Percentiles rank a stretch among this genome's conserved stretches.
phyloP scores from a whole-genome alignment of 2,113 vertebrate genomes.

The Takifugu bimaculatus region DNA sequence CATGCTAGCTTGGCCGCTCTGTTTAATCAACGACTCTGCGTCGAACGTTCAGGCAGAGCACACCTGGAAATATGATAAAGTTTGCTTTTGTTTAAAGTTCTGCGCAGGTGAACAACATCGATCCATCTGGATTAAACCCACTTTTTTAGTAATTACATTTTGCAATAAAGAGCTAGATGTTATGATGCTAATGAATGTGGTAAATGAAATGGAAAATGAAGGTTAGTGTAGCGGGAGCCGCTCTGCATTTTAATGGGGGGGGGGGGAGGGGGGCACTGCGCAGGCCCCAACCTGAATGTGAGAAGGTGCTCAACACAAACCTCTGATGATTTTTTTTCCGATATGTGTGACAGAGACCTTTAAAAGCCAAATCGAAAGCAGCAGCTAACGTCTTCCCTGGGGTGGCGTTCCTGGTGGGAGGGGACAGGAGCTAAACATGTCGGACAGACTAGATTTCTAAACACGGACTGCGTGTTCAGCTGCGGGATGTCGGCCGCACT shows the following conservation, averaged over 20 bases:
- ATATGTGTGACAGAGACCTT: too few species aligned
- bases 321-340: too few species aligned
- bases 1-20: background rate
- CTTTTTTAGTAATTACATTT: slow-evolving; percentile 62
- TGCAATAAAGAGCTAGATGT: slow-evolving; percentile 73
- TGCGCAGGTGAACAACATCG: slow-evolving; percentile 41
- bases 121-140: slow-evolving; percentile 61
- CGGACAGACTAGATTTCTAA: too few species aligned
- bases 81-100: background rate
- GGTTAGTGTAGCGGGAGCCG: slow-evolving; percentile 37
- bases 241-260: slow-evolving; percentile 24
- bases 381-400: too few species aligned
- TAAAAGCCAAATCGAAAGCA: too few species aligned
- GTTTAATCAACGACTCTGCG: background rate
- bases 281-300: too few species aligned
- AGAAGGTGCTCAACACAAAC: too few species aligned
- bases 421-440: too few species aligned
- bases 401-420: too few species aligned
- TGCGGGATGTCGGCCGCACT: too few species aligned
- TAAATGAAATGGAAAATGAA: slow-evolving; percentile 67
- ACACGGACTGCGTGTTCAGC: too few species aligned
- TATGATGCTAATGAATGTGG: slow-evolving; percentile 65
- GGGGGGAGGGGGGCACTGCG: too few species aligned
- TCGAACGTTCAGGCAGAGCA: background rate
- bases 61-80: slow-evolving; percentile 1